Conservation (phyloP, 2,113 vertebrate genomes). For the Mus pahari region DNA sequence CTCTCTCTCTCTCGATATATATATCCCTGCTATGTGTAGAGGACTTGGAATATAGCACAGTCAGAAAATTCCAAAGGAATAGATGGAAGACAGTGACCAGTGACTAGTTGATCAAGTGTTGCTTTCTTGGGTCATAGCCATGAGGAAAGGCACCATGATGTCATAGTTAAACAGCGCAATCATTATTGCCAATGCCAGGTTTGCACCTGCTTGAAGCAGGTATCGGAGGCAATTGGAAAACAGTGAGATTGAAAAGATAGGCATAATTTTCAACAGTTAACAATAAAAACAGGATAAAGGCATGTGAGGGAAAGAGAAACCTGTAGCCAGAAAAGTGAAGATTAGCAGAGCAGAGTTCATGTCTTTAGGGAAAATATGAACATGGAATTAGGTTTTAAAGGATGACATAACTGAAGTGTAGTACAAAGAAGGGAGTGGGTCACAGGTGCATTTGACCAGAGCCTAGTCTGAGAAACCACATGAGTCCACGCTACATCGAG, state of each 20-base stretch:
- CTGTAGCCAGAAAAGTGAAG: background rate
- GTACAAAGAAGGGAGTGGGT: background rate
- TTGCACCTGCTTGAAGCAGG: background rate
- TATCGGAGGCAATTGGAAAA: background rate
- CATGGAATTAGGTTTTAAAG: background rate
- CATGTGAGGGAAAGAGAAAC: background rate
- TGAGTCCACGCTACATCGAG: background rate
- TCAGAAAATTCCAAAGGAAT: constrained; percentile 7
- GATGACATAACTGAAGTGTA: background rate
- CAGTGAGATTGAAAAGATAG: background rate
- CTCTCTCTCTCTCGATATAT: too few species aligned
- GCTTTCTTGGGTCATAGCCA: background rate
- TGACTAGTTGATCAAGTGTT: background rate
- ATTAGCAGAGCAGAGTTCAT: background rate
- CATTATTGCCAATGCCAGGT: background rate
- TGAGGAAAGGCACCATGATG: background rate
- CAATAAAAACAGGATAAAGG: background rate
- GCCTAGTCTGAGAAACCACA: background rate
- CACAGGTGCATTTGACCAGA: background rate
- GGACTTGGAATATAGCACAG: background rate
- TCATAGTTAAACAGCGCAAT: background rate
- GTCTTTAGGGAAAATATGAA: background rate
- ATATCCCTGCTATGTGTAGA: background rate
- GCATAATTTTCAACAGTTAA: background rate
- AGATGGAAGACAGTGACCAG: background rate